Percentiles rank a stretch among this genome's conserved stretches.
Evolutionary conservation across 1,140 invertebrate genomes (phyloP).

Genomic region (Euura lappo): DNA sequence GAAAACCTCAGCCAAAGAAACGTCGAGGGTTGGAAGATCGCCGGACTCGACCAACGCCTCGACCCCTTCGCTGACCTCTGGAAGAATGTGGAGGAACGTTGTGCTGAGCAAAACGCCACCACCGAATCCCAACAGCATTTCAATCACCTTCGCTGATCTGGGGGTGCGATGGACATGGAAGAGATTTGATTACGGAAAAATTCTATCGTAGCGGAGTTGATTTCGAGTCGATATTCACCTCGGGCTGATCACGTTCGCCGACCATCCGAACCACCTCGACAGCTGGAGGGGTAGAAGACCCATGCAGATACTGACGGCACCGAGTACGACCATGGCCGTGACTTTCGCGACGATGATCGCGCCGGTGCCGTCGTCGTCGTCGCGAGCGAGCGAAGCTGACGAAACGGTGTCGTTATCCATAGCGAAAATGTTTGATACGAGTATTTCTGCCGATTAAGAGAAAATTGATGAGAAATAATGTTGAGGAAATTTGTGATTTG

Average conservation of each 20-base stretch:
- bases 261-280: conserved; percentile 70
- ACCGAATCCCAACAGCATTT: conserved; percentile 82
- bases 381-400: no score
- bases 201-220: conserved; percentile 1
- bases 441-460: no score
- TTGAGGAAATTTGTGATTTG: no score
- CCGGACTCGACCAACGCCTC: conserved; percentile 61
- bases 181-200: conserved; percentile 23
- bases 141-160: conserved; percentile 58
- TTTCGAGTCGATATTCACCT: conserved; percentile 37
- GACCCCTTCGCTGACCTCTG: conserved; percentile 81
- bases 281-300: conserved; percentile 73
- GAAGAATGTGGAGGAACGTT: conserved; percentile 88
- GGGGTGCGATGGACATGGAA: conserved; percentile 43
- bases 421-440: no score
- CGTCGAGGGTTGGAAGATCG: conserved; percentile 59
- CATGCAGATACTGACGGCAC: conserved; percentile 70
- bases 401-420: no score
- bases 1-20: conserved; percentile 74
- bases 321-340: conserved; percentile 74
- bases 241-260: conserved; percentile 44
- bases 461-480: no score
- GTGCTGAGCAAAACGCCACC: conserved; percentile 91
- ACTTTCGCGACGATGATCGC: conserved; percentile 68
- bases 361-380: conserved; percentile 22